Conservation (phyloP, 2,888 invertebrate species). For the Dicycla oo region DNA sequence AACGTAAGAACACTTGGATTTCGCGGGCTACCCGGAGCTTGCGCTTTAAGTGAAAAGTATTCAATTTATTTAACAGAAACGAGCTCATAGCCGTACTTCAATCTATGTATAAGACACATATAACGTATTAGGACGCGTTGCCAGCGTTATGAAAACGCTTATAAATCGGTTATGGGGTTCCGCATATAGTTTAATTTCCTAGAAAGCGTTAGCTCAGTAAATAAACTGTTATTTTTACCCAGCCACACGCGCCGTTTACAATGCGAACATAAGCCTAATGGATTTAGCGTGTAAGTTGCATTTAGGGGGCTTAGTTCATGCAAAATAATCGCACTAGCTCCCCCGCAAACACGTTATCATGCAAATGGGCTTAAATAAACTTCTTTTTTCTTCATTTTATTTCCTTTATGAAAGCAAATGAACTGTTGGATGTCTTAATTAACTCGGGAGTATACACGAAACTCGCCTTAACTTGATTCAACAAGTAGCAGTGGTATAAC, state of each 20-base stretch:
- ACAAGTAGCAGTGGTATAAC: conserved; percentile 60
- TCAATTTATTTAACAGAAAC: conserved; percentile 35
- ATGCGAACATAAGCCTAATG: conserved; percentile 79
- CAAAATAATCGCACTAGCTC: conserved; percentile 70
- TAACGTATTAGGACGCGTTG: conserved; percentile 50
- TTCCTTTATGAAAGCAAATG: conserved; percentile 65
- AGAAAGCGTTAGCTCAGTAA: conserved; percentile 65
- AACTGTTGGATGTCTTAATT: conserved; percentile 62
- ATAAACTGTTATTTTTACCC: conserved; percentile 68
- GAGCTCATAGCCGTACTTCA: conserved; percentile 25
- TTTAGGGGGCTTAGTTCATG: conserved; percentile 76
- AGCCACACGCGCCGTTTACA: conserved; percentile 57
- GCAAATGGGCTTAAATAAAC: conserved; percentile 58
- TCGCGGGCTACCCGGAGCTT: too few relatives aligned
- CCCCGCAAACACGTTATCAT: conserved; percentile 63
- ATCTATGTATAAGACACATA: conserved; percentile 46
- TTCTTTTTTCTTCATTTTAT: conserved; percentile 48
- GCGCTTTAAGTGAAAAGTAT: conserved; percentile 37
- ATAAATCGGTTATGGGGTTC: conserved; percentile 54
- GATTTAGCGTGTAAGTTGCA: conserved; percentile 83
- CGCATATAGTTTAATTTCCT: conserved; percentile 66
- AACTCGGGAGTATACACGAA: conserved; percentile 58
- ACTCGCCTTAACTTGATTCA: conserved; percentile 63
- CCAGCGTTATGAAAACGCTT: conserved; percentile 60
- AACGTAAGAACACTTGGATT: too few relatives aligned